phyloP scores from a whole-genome alignment of 2,888 invertebrate species.

The Idaea dimidiata region DNA sequence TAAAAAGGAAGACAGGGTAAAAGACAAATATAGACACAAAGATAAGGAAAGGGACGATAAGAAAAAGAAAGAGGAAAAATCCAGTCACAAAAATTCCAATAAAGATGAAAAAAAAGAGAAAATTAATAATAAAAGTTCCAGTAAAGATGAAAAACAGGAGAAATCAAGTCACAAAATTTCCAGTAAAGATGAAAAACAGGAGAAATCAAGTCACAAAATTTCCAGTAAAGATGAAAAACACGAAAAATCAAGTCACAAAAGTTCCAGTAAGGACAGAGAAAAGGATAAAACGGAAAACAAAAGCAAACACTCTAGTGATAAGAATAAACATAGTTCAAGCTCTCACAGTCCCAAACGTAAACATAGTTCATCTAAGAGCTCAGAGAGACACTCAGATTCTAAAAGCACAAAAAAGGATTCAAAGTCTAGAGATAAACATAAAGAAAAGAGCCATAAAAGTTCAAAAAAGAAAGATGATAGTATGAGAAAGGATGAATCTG shows the following conservation, averaged over 20 bases:
- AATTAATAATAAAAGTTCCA: constrained; percentile 47
- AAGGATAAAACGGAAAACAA: constrained; percentile 49
- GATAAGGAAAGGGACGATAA: constrained; percentile 11
- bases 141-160: constrained; percentile 35
- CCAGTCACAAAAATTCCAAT: constrained; percentile 6
- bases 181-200: constrained; percentile 33
- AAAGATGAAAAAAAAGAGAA: constrained; percentile 41
- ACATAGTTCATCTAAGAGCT: constrained; percentile 40
- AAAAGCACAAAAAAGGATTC: constrained; percentile 40
- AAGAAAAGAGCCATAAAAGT: constrained; percentile 46
- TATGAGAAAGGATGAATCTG: constrained; percentile 43
- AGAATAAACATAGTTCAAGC: constrained; percentile 37
- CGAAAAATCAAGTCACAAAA: constrained; percentile 55
- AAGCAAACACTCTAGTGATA: constrained; percentile 45
- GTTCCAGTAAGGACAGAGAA: constrained; percentile 55
- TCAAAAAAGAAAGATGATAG: constrained; percentile 43
- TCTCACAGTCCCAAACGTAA: constrained; percentile 34
- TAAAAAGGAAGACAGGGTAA: constrained; percentile 26
- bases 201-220: constrained; percentile 53
- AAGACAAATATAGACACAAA: constrained; percentile 21
- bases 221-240: constrained; percentile 31
- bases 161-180: constrained; percentile 52
- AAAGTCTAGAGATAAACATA: constrained; percentile 21
- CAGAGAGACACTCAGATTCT: constrained; percentile 38
- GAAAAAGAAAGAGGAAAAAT: neutral